A percentile compares a stretch with the other conserved stretches of the same genome.
phyloP scores from a whole-genome alignment of 1,140 invertebrate genomes.

The Maniola jurtina region DNA sequence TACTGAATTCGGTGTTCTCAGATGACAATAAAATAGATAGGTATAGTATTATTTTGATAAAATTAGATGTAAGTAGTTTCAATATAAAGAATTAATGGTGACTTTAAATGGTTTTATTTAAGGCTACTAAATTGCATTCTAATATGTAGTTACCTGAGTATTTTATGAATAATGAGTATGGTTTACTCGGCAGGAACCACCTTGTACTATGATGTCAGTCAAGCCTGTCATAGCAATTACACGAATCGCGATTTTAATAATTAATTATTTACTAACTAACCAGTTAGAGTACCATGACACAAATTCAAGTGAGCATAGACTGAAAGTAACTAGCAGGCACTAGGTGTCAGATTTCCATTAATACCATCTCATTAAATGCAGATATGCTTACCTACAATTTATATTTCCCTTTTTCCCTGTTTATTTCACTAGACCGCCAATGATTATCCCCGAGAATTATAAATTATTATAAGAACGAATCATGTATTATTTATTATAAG shows the following conservation, averaged over 20 bases:
- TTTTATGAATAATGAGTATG: too few species aligned
- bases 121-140: too few species aligned
- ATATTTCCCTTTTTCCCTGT: too few species aligned
- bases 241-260: background rate
- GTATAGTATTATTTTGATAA: background rate
- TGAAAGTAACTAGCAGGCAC: background rate
- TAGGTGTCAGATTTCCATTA: background rate
- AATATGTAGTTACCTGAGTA: too few species aligned
- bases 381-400: too few species aligned
- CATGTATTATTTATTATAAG: too few species aligned
- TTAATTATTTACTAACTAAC: background rate
- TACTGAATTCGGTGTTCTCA: background rate
- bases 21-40: background rate
- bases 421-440: too few species aligned
- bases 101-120: background rate
- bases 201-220: background rate
- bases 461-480: too few species aligned
- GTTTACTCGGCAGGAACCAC: too few species aligned
- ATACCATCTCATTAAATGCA: background rate
- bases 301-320: background rate
- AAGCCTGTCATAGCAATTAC: background rate
- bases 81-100: background rate
- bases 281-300: slow-evolving; percentile 5
- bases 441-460: too few species aligned
- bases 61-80: background rate